Evolutionary conservation across 2,797 vertebrate genomes (phyloP), one percentile per base, ranked within the genome.

Genomic region (Acrocephalus scirpaceus): DNA sequence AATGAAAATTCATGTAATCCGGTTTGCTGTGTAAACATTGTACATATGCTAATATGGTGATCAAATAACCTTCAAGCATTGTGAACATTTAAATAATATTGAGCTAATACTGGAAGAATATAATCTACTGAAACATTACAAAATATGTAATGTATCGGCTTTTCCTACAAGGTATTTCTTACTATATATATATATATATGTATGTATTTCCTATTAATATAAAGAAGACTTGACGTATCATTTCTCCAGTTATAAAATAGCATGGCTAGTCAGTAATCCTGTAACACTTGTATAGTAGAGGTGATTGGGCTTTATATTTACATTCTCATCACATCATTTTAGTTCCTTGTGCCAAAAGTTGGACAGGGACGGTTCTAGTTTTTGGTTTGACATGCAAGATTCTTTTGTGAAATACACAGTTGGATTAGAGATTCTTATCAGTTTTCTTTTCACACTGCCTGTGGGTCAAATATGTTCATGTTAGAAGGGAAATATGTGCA

Each of bases 1-100:
- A 94, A 96, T 93, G 85, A 94, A 88, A 92, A 93, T 88, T 34
- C 44, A 20, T 61, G 56, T 94, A 80, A 86, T 93, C 75, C 65
- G 51, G 29, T 71, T 96, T 95, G 67, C 58, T 90, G 23, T 86
- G 38, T 65, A 90, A 80, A 81, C 47, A 47, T 13, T 45, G 34
- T 58, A 16, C 11, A 22, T 80, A 10, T 83, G 42, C 53, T 92
- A 51, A 71, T 77, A 29, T 40, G 50, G 48, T 38, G 32, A 92
- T 90, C 77, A 89, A 66, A 89, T 67, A 95, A 82, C 32, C n/a
- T 65, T 81, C 27, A 73, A 80, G 26, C 50, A 58, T 29, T 25
- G 3, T 42, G 77, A 79, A 60, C 47, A 90, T 83, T 70, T 78
- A 60, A 87, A 10, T 38, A 50, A 44, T 53, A 18, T 48, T 73